A percentile compares a stretch with the other conserved stretches of the same genome.
Evolutionary conservation across 2,113 vertebrate genomes (phyloP).

Genomic region (Poecilia latipinna): DNA sequence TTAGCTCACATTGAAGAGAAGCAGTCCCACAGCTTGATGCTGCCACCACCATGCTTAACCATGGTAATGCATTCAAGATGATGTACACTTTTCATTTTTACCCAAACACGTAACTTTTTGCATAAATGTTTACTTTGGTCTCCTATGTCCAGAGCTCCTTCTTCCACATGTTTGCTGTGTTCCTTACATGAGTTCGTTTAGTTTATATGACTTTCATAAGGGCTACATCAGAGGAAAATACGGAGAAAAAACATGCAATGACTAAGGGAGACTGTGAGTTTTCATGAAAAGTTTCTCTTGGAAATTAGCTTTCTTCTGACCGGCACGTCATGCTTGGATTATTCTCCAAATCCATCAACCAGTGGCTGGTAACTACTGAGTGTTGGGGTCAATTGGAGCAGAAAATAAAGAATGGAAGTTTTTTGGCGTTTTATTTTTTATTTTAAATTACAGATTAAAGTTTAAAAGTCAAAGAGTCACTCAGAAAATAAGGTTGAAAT

Average conservation of each 20-base stretch:
- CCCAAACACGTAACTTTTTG: background rate
- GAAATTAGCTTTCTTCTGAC: too few relatives aligned
- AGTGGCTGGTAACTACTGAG: background rate
- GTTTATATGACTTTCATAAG: background rate
- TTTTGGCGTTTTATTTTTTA: background rate
- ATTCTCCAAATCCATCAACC: background rate
- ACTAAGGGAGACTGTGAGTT: background rate
- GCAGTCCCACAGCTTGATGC: background rate
- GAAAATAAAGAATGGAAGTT: background rate
- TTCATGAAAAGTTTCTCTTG: background rate
- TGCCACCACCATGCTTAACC: background rate
- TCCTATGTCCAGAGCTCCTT: background rate
- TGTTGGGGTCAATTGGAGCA: background rate
- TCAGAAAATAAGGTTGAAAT: background rate
- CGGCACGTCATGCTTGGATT: too few relatives aligned
- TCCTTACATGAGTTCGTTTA: background rate
- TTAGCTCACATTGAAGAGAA: background rate
- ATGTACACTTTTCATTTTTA: background rate
- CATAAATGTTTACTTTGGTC: background rate
- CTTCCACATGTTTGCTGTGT: background rate
- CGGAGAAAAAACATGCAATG: background rate
- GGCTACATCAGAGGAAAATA: too few relatives aligned
- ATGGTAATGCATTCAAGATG: background rate
- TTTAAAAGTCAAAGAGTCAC: background rate
- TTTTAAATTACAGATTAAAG: background rate